Base-by-base conservation (phyloP, 2,888 invertebrate species). In the Trachelus troglodyta region DNA sequence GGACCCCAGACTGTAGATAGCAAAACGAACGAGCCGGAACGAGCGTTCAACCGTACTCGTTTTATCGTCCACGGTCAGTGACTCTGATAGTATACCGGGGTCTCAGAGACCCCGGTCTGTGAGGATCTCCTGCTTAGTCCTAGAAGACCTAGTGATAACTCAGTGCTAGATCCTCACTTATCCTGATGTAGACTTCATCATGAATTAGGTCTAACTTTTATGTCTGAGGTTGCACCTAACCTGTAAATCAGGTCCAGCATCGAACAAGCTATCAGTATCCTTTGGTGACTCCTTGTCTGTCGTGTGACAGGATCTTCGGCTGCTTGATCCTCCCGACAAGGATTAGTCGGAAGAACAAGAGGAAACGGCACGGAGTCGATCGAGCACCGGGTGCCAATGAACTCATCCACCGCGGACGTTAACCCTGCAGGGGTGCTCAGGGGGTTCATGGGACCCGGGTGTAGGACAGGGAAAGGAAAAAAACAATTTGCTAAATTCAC, bases 11-110 rank as follows among this genome's bases (percentile, higher is more conserved):
- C 9, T 56, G 56, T 2, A 56, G 34, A 71, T 71, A 15, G 12
- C 3, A 15, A 71, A 71, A 9, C 81, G 78, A 85, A 83, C 87
- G 83, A 86, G 83, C 81, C 82, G 83, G 84, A 87, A 87, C 85
- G 86, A 81, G 83, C 87, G 82, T 86, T 86, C 87, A 87, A 85
- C 85, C 83, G 80, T 71, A 73, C 77, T 80, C 77, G 78, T 81
- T 84, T 81, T 80, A 83, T 83, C 84, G 84, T 84, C 78, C 80
- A 37, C 84, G 84, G 84, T 84, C 84, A 83, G 81, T 83, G 84
- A 84, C 84, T 82, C 81, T 80, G 81, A 81, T 77, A 78, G 79
- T 76, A 9, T 23, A 23, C 56, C 56, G 23, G 56, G 56, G 56
- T 56, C 56, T 9, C 23, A 9, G 23, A 2, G 23, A 56, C 23